Evolutionary conservation across 23 tunicate species (phyloP).

Genomic region (Phallusia fumigata): DNA sequence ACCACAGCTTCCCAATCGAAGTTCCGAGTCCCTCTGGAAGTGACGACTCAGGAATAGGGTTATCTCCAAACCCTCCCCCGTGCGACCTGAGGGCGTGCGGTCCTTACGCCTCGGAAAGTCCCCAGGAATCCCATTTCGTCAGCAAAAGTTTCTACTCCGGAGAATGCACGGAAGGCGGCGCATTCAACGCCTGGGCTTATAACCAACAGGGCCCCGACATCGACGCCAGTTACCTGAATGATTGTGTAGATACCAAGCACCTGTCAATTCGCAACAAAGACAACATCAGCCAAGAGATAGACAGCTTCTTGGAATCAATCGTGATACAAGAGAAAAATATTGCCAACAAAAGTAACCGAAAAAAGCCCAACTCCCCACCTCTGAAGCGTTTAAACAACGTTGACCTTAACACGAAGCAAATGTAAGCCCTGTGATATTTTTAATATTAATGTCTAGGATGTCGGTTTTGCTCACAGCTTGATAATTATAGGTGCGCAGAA

Average conservation of each 20-base stretch:
- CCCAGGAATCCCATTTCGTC: conserved; percentile 20
- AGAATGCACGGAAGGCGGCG: conserved; percentile 10
- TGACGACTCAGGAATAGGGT: conserved; percentile 61
- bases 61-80: conserved; percentile 29
- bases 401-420: background rate
- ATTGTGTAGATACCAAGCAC: background rate
- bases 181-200: conserved; percentile 17
- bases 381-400: background rate
- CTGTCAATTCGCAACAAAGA: background rate
- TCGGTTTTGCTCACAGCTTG: background rate
- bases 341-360: background rate
- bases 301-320: background rate
- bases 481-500: conserved; percentile 9
- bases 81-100: conserved; percentile 11
- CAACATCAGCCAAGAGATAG: background rate
- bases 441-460: background rate
- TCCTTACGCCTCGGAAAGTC: conserved; percentile 22
- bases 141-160: conserved; percentile 14
- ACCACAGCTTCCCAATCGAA: background rate
- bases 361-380: background rate
- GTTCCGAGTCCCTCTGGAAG: conserved; percentile 68
- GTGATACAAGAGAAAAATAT: background rate
- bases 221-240: conserved; percentile 3
- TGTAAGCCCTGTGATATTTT: background rate
- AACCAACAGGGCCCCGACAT: conserved; percentile 8